phyloP scores from a whole-genome alignment of 1,140 invertebrate species.

The silkworm (Bombyx mori) region ASM3026992v2 NC_085118.1:17271501-17272000 shows the following conservation, averaged over 20 bases:
- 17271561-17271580: background rate
- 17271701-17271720: background rate
- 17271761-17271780: conserved; percentile 57
- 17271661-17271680: background rate
- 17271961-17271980: no score
- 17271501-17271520: conserved; percentile 12
- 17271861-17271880: no score
- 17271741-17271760: conserved; percentile 55
- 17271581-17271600: background rate
- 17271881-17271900: no score
- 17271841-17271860: conserved; percentile 85
- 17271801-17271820: conserved; percentile 95
- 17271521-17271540: conserved; percentile 25
- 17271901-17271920: no score
- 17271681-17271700: no score
- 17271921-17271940: no score
- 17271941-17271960: no score
- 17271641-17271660: no score
- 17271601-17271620: background rate
- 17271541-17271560: background rate
- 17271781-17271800: conserved; percentile 72
- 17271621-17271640: background rate
- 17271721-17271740: conserved; percentile 19
- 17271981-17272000: no score
- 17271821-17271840: conserved; percentile 97